Percentiles rank a stretch among this genome's conserved stretches.
phyloP scores from a whole-genome alignment of 2,113 vertebrate genomes.

The Lanius collurio region DNA sequence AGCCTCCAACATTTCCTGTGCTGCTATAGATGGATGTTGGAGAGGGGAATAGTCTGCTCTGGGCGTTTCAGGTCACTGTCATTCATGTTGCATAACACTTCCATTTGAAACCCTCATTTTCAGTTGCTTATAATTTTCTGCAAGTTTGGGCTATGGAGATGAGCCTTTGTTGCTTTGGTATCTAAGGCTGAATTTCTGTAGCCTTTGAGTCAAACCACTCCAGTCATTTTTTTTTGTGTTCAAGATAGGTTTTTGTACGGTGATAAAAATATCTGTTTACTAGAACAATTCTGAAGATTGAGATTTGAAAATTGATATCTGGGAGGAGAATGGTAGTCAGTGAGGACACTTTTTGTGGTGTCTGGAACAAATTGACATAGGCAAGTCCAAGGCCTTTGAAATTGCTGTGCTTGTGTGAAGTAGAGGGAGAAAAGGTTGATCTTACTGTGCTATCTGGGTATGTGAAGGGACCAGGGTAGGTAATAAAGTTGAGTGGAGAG shows the following conservation, averaged over 20 bases:
- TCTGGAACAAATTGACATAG: neutral
- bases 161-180: neutral
- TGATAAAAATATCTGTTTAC: neutral
- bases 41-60: constrained; percentile 1
- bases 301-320: neutral
- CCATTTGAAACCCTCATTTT: constrained; percentile 29
- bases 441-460: neutral
- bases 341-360: neutral
- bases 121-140: constrained; percentile 15
- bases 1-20: neutral
- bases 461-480: neutral
- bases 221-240: neutral
- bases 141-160: constrained; percentile 4
- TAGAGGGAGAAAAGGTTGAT: neutral
- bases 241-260: neutral
- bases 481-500: neutral
- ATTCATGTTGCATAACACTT: constrained; percentile 17
- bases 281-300: neutral
- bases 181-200: neutral
- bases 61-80: constrained; percentile 24
- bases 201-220: neutral
- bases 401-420: neutral
- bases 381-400: neutral
- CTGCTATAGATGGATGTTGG: neutral
- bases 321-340: neutral